A percentile compares a stretch with the other conserved stretches of the same genome.
Evolutionary conservation across 2,888 invertebrate species (phyloP).

Genomic region (Halocaridina rubra): DNA sequence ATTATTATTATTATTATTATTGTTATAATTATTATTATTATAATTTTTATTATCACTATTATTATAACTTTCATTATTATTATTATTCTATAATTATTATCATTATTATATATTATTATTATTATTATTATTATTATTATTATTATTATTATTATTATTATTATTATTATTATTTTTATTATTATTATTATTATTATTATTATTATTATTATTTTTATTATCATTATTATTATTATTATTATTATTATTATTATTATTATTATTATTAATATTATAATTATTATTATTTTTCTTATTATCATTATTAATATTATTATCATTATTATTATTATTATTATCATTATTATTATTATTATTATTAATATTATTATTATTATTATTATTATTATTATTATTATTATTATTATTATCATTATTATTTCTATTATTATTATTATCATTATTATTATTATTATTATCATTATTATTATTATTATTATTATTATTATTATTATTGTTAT

Average conservation of each 20-base stretch:
- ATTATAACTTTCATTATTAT: background rate
- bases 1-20: background rate
- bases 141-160: background rate
- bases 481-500: background rate
- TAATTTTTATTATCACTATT: background rate
- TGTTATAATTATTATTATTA: background rate
- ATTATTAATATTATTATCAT: background rate
- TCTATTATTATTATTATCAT: background rate
- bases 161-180: background rate
- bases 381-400: background rate
- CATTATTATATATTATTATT: background rate
- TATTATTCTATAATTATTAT: background rate
- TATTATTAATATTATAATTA: background rate
- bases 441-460: background rate
- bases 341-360: background rate
- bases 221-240: background rate
- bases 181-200: background rate
- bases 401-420: background rate
- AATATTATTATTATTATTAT: background rate
- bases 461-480: background rate
- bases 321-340: background rate
- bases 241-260: background rate
- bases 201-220: background rate
- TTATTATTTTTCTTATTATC: background rate
- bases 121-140: background rate